Base-by-base conservation (phyloP, 2,797 vertebrate species). In the Characodon lateralis region DNA sequence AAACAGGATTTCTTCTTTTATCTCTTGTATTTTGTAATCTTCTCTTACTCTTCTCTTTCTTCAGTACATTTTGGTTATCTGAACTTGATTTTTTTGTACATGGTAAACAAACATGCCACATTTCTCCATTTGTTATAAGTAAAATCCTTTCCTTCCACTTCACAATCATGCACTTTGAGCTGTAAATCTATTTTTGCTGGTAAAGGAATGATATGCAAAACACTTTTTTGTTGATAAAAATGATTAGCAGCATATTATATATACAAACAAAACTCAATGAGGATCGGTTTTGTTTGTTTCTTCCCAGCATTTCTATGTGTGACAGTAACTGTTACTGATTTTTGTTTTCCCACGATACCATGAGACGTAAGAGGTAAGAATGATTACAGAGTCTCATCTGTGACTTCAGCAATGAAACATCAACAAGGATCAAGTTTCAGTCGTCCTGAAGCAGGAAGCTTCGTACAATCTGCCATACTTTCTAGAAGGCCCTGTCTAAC, bases 361-460 rank as follows among this genome's bases (percentile, higher is more conserved):
- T 41, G 9, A 20, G 12, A 65, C 6, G 24, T 53, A 76, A 41
- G 31, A n/a, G 18, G 28, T 41, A 22, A 26, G 24, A 28, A 58
- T 24, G 28, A 68, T 39, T 41, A 20, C 46, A 13, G 26, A 71
- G 13, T 69, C 9, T 83, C 58, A 46, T 50, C 28, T 61, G 9
- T 35, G 28, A 28, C 31, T 61, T 28, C 35, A 63, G 9, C 39
- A 41, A 26, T 71, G 2, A 46, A 71, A 58, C 35, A 58, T 28
- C 24, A 48, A 35, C 16, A 28, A 12, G 28, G 58, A 72, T 79
- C 53, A 16, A 72, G n/a, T 53, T 31, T 56, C 55, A 73, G 58
- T 59, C 26, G 70, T 14, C 4, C 10, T 68, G 18, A 73, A 68
- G 59, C 43, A 69, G 77, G 14, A 53, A 55, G 73, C 22, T 13